These are phyloP conservation scores for Lasioglossum zephyrum DNA, from an alignment of 2,888 invertebrate species.

Conservation along the genomic window DNA sequence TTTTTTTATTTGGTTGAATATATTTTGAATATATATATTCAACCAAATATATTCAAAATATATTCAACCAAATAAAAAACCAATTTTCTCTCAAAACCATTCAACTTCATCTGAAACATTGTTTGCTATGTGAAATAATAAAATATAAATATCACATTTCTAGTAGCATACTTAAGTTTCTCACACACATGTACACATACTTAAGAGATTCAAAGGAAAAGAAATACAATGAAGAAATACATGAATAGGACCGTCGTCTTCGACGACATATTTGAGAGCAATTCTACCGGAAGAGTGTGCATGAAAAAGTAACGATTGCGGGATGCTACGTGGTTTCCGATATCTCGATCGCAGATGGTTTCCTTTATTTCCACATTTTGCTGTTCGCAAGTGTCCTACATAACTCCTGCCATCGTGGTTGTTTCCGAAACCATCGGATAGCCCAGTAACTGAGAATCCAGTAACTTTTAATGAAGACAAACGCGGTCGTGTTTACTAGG, in stretches of 20 bases:
- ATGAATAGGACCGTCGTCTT: background rate
- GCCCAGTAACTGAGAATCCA: background rate
- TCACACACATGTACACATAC: background rate
- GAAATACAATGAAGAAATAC: background rate
- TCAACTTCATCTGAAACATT: too few species aligned
- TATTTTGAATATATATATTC: too few species aligned
- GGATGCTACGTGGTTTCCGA: conserved; percentile 25
- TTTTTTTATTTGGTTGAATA: too few species aligned
- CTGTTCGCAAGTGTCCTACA: conserved; percentile 33
- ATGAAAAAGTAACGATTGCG: conserved; percentile 2
- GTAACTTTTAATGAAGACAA: conserved; percentile 43
- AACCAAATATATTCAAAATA: too few species aligned
- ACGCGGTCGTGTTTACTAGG: conserved; percentile 17
- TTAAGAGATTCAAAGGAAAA: background rate
- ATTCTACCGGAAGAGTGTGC: conserved; percentile 13
- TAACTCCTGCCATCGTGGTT: conserved; percentile 18
- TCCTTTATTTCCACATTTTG: conserved; percentile 34
- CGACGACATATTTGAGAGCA: conserved; percentile 1
- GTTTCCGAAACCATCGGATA: conserved; percentile 20
- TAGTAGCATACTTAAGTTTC: background rate
- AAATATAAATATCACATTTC: background rate
- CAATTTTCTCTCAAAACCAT: too few species aligned
- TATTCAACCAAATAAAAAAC: too few species aligned
- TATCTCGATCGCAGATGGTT: conserved; percentile 33
- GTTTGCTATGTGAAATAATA: too few species aligned